Evolutionary conservation across 2,888 invertebrate species (phyloP), one percentile per base, ranked within the genome.

Genomic region (Alitta virens): DNA sequence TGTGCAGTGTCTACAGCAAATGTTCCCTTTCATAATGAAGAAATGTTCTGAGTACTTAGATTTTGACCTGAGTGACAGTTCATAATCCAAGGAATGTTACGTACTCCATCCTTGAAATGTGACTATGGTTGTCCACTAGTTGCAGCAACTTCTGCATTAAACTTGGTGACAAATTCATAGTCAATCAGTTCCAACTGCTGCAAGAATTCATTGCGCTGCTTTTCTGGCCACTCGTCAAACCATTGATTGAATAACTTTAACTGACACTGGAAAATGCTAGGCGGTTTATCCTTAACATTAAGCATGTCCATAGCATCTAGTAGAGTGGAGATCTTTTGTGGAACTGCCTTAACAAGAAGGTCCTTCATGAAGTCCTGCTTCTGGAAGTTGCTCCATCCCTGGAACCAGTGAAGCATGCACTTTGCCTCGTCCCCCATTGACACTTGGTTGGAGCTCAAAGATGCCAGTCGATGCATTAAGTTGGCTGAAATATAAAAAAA

Each of bases 221-320:
- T 68, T 26, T 76, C 74, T 60, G 74, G 73, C 83, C 83, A 83
- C 2, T 67, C 64, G 27, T 74, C 73, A 71, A 80, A 80, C 82
- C 83, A 83, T 66, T 82, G 77, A 40, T 71, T 72, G 67, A 83
- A 82, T 2, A 83, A 71, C 65, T 81, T 81, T 65, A 83, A 68
- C 68, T 83, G 81, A 63, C 83, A 83, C 69, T 82, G 77, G 67
- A 81, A 82, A 27, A 83, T 79, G 60, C 76, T 79, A 7, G 82
- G 82, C 33, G 80, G 81, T 57, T 74, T 74, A 56, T 80, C 79
- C 9, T 63, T 57, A 2, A 79, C 73, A 54, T 74, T 73, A 62
- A 78, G 65, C 5, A 63, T 56, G 46, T 68, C 68, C 72, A 79
- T 72, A 2, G 76, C 74, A 63, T 75, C 75, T 69, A 77, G 76